A percentile compares a stretch with the other conserved stretches of the same genome.
Conservation (phyloP, 2,888 invertebrate genomes). For the Helicoverpa assulta region DNA sequence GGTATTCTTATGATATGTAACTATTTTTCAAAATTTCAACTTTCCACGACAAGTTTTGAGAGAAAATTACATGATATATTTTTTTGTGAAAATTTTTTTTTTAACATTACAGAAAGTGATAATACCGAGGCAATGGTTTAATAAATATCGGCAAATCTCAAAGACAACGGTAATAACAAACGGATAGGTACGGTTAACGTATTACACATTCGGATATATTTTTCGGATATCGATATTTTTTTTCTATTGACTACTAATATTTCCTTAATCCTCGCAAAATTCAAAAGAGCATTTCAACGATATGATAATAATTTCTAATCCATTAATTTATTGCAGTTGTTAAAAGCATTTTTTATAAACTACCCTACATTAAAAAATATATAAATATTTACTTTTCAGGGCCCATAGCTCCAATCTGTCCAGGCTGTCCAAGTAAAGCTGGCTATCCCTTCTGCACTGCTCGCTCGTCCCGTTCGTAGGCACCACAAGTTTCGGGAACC, state of each 20-base stretch:
- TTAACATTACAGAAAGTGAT: too few species aligned
- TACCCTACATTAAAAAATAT: slow-evolving; percentile 6
- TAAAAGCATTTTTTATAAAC: neutral
- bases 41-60: too few species aligned
- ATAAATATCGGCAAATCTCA: too few species aligned
- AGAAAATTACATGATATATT: too few species aligned
- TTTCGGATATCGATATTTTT: slow-evolving; percentile 17
- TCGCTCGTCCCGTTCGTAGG: slow-evolving; percentile 85
- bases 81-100: too few species aligned
- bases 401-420: slow-evolving; percentile 87
- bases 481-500: slow-evolving; percentile 84
- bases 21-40: too few species aligned
- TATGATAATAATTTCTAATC: neutral
- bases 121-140: too few species aligned
- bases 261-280: neutral
- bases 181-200: neutral
- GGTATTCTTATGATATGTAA: neutral
- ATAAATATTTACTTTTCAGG: slow-evolving; percentile 87
- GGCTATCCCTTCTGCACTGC: slow-evolving; percentile 84
- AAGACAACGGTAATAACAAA: too few species aligned
- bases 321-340: neutral
- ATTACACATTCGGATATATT: slow-evolving; percentile 26
- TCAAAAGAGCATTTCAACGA: neutral
- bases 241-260: neutral
- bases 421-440: slow-evolving; percentile 79